phyloP scores from a whole-genome alignment of 2,797 vertebrate species.

The Gambelia wislizenii region DNA sequence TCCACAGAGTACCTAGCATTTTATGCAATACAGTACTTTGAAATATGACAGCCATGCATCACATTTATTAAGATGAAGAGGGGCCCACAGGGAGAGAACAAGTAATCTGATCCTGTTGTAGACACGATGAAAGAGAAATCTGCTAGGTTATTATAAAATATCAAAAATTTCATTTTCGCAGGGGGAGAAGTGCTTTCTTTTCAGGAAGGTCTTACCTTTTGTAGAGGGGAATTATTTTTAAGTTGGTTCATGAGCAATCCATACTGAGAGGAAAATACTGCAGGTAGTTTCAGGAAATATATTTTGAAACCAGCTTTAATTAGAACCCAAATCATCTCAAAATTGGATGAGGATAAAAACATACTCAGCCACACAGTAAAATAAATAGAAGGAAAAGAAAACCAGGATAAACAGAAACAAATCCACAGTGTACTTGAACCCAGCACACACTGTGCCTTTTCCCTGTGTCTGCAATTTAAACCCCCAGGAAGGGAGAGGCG shows the following conservation, averaged over 20 bases:
- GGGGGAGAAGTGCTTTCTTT: background rate
- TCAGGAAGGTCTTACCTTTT: background rate
- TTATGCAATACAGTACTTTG: conserved; percentile 22
- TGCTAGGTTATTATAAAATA: background rate
- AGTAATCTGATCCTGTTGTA: background rate
- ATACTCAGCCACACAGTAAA: background rate
- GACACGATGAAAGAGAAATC: conserved; percentile 3
- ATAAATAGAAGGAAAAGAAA: background rate
- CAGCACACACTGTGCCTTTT: background rate
- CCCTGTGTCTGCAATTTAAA: background rate
- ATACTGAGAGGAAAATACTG: background rate
- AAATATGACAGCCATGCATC: background rate
- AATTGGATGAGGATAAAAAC: background rate
- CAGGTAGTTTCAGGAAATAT: background rate
- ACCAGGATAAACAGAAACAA: background rate
- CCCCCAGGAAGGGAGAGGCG: background rate
- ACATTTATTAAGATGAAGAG: conserved; percentile 18
- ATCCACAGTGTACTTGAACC: background rate
- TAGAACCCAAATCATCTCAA: background rate
- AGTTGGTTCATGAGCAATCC: background rate
- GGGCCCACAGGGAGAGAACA: background rate
- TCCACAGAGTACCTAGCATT: background rate
- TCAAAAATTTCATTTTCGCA: background rate
- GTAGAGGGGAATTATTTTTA: background rate
- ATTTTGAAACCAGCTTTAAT: background rate